Evolutionary conservation across 2,797 vertebrate genomes (phyloP).

Genomic region (Ciconia nigra): DNA sequence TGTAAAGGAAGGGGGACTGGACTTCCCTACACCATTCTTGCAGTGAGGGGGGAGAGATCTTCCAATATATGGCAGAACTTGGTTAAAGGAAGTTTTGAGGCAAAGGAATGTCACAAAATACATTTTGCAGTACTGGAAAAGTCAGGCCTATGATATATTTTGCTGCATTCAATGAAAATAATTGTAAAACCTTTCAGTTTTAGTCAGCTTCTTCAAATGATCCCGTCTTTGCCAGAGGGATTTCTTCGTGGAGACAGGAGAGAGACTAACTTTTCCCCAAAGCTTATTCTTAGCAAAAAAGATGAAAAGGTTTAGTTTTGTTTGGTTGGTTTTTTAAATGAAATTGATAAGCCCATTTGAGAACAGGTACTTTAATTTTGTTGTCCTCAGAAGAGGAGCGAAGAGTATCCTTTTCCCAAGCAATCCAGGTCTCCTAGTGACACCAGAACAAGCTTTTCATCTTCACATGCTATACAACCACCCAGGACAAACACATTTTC

Average conservation of each 20-base stretch:
- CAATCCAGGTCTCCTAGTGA: background rate
- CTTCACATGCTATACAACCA: background rate
- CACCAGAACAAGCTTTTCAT: background rate
- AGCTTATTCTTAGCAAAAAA: background rate
- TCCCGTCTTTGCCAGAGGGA: background rate
- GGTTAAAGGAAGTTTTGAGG: background rate
- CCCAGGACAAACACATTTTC: background rate
- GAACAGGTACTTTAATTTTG: background rate
- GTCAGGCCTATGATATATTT: background rate
- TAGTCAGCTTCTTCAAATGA: background rate
- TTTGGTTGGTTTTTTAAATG: background rate
- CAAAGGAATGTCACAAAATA: background rate
- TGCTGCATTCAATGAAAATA: background rate
- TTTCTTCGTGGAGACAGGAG: background rate
- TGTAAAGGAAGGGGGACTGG: background rate
- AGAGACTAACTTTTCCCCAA: background rate
- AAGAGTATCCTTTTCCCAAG: background rate
- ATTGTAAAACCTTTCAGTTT: background rate
- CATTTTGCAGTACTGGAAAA: background rate
- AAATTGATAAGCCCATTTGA: background rate
- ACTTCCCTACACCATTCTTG: background rate
- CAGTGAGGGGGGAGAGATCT: background rate
- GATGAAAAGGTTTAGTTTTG: background rate
- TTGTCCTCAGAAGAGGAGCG: background rate
- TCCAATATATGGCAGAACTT: background rate